Evolutionary conservation across 2,113 vertebrate species (phyloP), one percentile per base, ranked within the genome.

Genomic region (Mesoclemmys tuberculata): DNA sequence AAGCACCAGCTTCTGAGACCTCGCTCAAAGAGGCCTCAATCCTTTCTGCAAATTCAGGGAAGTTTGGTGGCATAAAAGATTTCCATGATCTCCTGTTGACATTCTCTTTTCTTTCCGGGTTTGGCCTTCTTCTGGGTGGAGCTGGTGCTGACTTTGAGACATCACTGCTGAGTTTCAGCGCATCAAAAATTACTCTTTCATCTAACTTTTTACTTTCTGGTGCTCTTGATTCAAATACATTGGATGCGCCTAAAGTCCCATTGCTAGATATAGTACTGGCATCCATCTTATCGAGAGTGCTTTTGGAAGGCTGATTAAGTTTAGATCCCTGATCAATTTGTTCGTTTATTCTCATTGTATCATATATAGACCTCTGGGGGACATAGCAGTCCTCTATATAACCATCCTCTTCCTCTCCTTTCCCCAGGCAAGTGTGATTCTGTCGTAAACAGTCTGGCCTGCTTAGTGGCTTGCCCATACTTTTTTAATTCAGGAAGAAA

Each of bases 301-400:
- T 99, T 97, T 99, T 99, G 48, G 99, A 99, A 21, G 99, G 99
- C 96, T 99, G 99, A 96, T 98, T 99, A 85, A 99, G 98, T 97
- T 99, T 99, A 58, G 99, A 98, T 51, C 99, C 99, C 96, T 99
- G 99, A 97, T 99, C 99, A 90, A 99, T 99, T 96, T 99, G 99
- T 96, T 99, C 99, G 54, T 99, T 99, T 94, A 99, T 99, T 71
- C 99, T 98, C 99, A 99, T 99, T 0, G 99, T 99, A 95, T 99
- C 99, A 31, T 99, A 99, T 58, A 99, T 99, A 29, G 99, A 99
- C 55, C 99, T 97, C 98, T 99, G 99, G n/a, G 99, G 99, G 88
- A 99, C 99, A 83, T 99, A 99, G 96, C 99, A 99, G 91, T 99
- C 99, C 95, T 99, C 99, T 86, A 99, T 99, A 95, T 99, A 99